Evolutionary conservation across 1,140 invertebrate genomes (phyloP).

Genomic region (Onthophagus taurus): DNA sequence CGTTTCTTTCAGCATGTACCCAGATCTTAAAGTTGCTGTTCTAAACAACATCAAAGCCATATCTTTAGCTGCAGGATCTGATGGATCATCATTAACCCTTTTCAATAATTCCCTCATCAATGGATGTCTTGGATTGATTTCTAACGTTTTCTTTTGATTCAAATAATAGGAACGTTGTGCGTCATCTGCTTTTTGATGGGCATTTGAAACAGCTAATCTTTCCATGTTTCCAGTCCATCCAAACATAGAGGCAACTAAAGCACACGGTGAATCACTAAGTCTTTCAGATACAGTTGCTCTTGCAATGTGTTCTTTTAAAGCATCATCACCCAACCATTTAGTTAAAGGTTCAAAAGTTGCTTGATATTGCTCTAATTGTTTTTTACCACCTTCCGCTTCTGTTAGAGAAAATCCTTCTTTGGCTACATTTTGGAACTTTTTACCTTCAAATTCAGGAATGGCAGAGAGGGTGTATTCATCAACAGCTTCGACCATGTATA

Average conservation of each 20-base stretch:
- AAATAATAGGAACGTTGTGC: slow-evolving; percentile 85
- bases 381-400: slow-evolving; percentile 73
- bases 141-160: slow-evolving; percentile 94
- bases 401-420: slow-evolving; percentile 93
- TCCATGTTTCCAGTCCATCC: slow-evolving; percentile 99
- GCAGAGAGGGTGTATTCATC: slow-evolving; percentile 97
- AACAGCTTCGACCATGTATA: slow-evolving; percentile 93
- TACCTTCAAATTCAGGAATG: slow-evolving; percentile 97
- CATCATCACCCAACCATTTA: slow-evolving; percentile 82
- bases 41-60: slow-evolving; percentile 90
- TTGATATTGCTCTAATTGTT: slow-evolving; percentile 70
- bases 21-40: slow-evolving; percentile 83
- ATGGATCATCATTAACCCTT: slow-evolving; percentile 68
- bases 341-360: slow-evolving; percentile 82
- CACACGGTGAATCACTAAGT: slow-evolving; percentile 87
- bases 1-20: slow-evolving; percentile 81
- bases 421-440: slow-evolving; percentile 99
- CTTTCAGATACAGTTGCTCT: slow-evolving; percentile 86
- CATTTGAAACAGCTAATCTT: slow-evolving; percentile 88
- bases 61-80: slow-evolving; percentile 72
- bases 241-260: slow-evolving; percentile 92
- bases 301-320: slow-evolving; percentile 73
- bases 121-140: slow-evolving; percentile 97
- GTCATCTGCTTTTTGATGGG: slow-evolving; percentile 94
- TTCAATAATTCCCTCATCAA: slow-evolving; percentile 84